These are phyloP conservation scores for Rhopilema esculentum DNA, from an alignment of 30 jellyfish, hydroid and myxozoan species.

Conservation along the genomic window DNA sequence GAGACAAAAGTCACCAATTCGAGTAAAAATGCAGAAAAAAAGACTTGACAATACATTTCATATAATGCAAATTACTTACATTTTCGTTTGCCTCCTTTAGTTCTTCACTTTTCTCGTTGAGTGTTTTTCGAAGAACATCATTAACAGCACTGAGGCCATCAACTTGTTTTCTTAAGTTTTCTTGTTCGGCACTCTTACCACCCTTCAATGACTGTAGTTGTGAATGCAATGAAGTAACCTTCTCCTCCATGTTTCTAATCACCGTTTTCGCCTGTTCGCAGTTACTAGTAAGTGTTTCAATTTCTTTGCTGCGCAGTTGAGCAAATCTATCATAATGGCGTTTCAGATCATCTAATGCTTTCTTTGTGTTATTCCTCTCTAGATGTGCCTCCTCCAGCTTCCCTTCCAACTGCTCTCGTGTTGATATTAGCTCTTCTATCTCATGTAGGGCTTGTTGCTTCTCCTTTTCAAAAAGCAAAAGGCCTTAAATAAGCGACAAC, in stretches of 20 bases:
- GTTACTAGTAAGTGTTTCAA: conserved; percentile 29
- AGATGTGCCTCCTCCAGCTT: conserved; percentile 45
- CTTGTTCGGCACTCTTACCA: conserved; percentile 19
- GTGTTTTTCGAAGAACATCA: conserved; percentile 59
- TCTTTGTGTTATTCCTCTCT: conserved; percentile 17
- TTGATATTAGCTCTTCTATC: neutral
- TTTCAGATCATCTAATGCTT: conserved; percentile 47
- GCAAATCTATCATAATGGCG: conserved; percentile 58
- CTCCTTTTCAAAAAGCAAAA: neutral
- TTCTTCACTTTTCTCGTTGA: conserved; percentile 54
- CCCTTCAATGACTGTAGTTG: conserved; percentile 25
- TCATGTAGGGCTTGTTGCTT: neutral
- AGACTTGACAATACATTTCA: neutral
- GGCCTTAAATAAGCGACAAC: no score
- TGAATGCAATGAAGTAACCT: conserved; percentile 24
- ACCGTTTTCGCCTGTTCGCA: conserved; percentile 44
- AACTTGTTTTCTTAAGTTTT: conserved; percentile 16
- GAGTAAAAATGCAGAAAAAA: no score
- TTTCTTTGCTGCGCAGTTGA: conserved; percentile 54
- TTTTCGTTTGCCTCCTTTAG: conserved; percentile 10
- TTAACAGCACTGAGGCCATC: conserved; percentile 73
- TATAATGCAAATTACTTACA: neutral
- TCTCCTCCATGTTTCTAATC: conserved; percentile 47
- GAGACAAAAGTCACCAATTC: neutral
- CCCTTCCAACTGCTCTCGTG: neutral